Evolutionary conservation across 2,888 invertebrate species (phyloP), one percentile per base, ranked within the genome.

Genomic region (Ashinkailepas kermadecensis): DNA sequence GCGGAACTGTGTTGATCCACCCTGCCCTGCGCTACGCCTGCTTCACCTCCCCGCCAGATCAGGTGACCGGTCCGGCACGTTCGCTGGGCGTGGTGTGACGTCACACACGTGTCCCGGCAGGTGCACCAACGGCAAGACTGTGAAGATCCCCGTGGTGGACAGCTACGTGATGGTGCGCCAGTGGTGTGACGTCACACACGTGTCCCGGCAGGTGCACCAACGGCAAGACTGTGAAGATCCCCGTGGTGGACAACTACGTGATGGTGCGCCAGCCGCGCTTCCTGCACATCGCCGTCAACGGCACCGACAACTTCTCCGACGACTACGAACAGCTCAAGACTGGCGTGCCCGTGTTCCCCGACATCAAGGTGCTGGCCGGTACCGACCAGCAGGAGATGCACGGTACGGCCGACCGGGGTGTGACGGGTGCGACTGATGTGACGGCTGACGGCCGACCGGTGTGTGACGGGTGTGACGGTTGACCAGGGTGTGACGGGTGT

Each of bases 271-370:
- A 94, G 85, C 93, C 94, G 11, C 94, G 94, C 86, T 93, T 94
- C 81, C 95, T 96, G 70, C 92, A 92, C 85, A 94, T 95, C 86
- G 91, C 92, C 82, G 91, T 96, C 83, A 93, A 93, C 87, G 96
- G 96, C 82, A 92, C 92, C 59, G 91, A 91, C 67, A 94, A 94
- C 88, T 91, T 94, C 84, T 93, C 94, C n/a, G 89, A 93, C 57
- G 94, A 95, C 88, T 95, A 95, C 88, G 92, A 93, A 83, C 93
- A 94, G 87, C 94, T 96, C 89, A 90, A 94, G 83, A 90, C 92
- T 83, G 98, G 98, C 0, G 94, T 97, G 25, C 90, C 93, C 58
- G 94, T 98, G 81, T 93, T 98, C 89, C 93, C 95, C 2, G 95
- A 95, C 86, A 91, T 97, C 23, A 90, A 91, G 81, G 94, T 98